Conservation (phyloP, 2,888 invertebrate genomes). For the Tolmerus cingulatus region DNA sequence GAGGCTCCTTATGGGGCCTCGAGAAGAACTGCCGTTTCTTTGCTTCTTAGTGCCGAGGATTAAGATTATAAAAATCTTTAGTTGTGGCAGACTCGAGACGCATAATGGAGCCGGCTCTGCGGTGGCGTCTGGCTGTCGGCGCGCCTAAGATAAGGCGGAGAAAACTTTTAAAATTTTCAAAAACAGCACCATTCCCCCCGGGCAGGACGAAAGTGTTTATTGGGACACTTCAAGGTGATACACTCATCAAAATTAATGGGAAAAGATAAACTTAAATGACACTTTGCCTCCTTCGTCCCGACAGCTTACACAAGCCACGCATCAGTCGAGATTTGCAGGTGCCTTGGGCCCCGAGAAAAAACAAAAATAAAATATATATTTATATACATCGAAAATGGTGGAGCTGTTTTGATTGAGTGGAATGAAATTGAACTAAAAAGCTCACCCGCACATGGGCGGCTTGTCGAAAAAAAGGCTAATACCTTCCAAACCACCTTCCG, state of each 20-base stretch:
- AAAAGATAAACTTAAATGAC: neutral
- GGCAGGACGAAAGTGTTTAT: neutral
- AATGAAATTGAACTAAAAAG: neutral
- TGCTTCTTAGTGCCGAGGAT: neutral
- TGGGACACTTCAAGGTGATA: constrained; percentile 19
- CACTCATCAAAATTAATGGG: constrained; percentile 1
- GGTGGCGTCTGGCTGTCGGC: neutral
- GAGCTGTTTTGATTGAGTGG: neutral
- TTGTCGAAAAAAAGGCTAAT: neutral
- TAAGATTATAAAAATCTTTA: constrained; percentile 26
- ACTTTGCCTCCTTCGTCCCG: neutral
- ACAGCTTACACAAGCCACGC: neutral
- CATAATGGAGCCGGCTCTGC: neutral
- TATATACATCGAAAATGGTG: neutral
- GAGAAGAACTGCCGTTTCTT: neutral
- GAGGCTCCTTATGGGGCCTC: neutral
- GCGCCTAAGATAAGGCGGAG: neutral
- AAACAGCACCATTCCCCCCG: neutral
- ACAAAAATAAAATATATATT: neutral
- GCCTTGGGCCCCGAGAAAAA: neutral
- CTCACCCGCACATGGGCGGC: neutral
- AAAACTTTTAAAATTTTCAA: neutral
- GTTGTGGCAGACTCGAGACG: constrained; percentile 1
- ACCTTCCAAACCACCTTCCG: neutral
- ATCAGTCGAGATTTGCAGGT: neutral